Evolutionary conservation across 1,140 invertebrate species (phyloP).

Genomic region (Aphaenogaster ashmeadi): DNA sequence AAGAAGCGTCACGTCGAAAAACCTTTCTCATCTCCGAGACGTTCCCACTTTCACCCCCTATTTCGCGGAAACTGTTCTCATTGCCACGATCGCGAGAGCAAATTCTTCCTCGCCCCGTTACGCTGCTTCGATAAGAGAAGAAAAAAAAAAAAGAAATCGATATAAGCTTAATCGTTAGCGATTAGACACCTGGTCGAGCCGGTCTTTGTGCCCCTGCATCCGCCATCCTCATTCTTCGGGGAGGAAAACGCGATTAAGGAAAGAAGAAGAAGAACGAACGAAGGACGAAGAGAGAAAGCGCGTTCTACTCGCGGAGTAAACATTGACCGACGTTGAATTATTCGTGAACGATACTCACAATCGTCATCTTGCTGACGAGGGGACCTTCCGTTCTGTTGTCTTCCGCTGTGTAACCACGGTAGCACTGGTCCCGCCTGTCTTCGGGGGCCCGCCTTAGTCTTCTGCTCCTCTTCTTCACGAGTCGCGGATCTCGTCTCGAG

Average conservation of each 20-base stretch:
- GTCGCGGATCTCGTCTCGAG: conserved; percentile 62
- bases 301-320: not conserved
- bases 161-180: not conserved
- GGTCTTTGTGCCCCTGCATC: not conserved
- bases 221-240: too few species aligned
- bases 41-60: not conserved
- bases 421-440: not conserved
- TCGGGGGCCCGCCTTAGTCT: not conserved
- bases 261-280: not conserved
- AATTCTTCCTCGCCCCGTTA: not conserved
- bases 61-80: not conserved
- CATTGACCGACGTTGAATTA: not conserved
- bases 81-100: not conserved
- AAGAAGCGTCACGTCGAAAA: not conserved
- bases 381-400: not conserved
- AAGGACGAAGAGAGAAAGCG: too few species aligned
- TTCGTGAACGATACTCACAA: conserved; percentile 55
- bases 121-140: not conserved
- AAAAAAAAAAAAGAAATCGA: not conserved
- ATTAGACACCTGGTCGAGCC: not conserved
- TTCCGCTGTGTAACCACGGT: not conserved
- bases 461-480: conserved; percentile 46
- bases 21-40: not conserved
- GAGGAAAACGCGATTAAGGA: not conserved
- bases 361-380: conserved; percentile 37